Percentiles rank a stretch among this genome's conserved stretches.
phyloP scores from a whole-genome alignment of 2,797 vertebrate species.

The Leucoraja ocellata region DNA sequence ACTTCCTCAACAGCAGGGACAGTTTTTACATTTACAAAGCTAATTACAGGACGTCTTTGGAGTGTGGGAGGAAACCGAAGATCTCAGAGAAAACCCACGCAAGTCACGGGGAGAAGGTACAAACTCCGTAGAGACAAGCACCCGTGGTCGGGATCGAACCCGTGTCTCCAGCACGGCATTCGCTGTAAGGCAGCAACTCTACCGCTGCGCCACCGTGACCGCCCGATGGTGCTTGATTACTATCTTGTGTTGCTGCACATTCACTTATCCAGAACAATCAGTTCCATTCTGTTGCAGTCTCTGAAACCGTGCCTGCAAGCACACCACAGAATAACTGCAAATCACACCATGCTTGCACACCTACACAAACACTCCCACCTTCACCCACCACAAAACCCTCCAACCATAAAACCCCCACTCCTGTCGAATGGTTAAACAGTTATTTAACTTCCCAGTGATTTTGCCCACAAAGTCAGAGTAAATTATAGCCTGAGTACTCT shows the following conservation, averaged over 20 bases:
- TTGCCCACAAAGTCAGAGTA: neutral
- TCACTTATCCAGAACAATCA: neutral
- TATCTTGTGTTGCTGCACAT: too few species aligned
- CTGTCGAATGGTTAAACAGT: neutral
- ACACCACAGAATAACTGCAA: neutral
- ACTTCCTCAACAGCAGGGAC: too few species aligned
- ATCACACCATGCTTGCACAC: neutral
- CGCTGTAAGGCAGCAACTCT: too few species aligned
- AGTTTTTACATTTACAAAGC: too few species aligned
- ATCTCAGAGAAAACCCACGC: too few species aligned
- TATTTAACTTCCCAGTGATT: neutral
- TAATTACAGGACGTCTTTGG: too few species aligned
- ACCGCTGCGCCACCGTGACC: too few species aligned
- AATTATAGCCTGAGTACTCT: neutral
- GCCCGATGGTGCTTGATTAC: neutral
- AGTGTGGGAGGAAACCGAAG: too few species aligned
- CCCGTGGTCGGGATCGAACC: too few species aligned
- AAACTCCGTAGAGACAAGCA: too few species aligned
- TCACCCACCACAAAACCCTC: neutral
- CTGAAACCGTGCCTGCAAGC: neutral
- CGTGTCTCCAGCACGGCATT: too few species aligned
- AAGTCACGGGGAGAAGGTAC: too few species aligned
- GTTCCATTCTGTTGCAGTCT: neutral
- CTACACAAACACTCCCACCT: slow-evolving; percentile 7
- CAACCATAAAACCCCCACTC: neutral